Percentiles rank a stretch among this genome's conserved stretches.
These are phyloP conservation scores for Acanthurus leucopareius DNA, from an alignment of 2,797 vertebrate species.

Conservation along the genomic window DNA sequence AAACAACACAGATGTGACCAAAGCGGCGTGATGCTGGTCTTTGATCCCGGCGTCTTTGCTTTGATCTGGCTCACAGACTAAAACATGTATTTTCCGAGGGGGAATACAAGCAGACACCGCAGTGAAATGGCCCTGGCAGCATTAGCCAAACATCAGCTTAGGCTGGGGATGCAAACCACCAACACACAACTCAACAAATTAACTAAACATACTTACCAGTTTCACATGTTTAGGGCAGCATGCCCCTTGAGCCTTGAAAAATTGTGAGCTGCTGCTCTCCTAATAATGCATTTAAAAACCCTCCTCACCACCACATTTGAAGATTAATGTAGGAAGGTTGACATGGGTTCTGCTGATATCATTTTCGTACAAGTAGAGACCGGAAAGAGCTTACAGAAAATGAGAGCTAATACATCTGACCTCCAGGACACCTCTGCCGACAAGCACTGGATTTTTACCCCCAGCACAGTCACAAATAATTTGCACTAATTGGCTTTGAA, in stretches of 20 bases:
- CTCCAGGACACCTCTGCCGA: constrained; percentile 65
- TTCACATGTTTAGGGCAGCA: constrained; percentile 68
- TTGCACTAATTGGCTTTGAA: constrained; percentile 82
- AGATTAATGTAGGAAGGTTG: constrained; percentile 73
- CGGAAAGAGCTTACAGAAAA: constrained; percentile 71
- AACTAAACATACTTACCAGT: constrained; percentile 83
- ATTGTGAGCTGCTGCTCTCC: constrained; percentile 57
- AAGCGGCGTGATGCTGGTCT: constrained; percentile 79
- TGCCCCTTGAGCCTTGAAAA: constrained; percentile 67
- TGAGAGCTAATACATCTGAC: constrained; percentile 72
- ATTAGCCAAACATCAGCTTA: constrained; percentile 78
- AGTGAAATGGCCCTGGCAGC: constrained; percentile 84
- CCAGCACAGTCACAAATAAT: constrained; percentile 73
- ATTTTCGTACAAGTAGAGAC: constrained; percentile 63
- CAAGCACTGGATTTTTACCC: constrained; percentile 64
- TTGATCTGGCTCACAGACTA: constrained; percentile 86
- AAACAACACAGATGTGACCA: constrained; percentile 89
- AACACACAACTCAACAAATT: constrained; percentile 80
- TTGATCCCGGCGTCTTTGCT: constrained; percentile 85
- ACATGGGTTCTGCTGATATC: constrained; percentile 67
- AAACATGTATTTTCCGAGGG: constrained; percentile 86
- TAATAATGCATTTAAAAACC: constrained; percentile 73
- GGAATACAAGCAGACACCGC: constrained; percentile 71
- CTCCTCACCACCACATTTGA: constrained; percentile 38
- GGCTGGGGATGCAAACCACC: constrained; percentile 72